These are phyloP conservation scores for Heterodera carotae DNA, from an alignment of 1,140 invertebrate species.

Conservation along the genomic window DNA sequence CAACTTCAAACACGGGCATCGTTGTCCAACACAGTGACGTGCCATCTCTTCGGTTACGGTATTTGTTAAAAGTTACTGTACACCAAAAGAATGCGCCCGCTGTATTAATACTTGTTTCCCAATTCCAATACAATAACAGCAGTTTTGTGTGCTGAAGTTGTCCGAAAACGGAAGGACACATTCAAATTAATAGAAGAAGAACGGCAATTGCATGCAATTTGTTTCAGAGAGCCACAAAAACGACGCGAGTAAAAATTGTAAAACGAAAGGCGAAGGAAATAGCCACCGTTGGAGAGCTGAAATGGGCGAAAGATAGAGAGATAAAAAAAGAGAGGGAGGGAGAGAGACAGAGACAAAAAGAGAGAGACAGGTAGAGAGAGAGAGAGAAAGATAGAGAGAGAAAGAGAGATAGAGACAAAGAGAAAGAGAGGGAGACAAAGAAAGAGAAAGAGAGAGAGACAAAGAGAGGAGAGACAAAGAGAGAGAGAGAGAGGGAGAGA, in stretches of 20 bases:
- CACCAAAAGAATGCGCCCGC: background rate
- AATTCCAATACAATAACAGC: conserved; percentile 16
- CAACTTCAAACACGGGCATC: background rate
- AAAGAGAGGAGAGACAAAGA: too few species aligned
- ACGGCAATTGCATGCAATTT: background rate
- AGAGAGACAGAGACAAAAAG: too few species aligned
- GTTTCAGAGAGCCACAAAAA: conserved; percentile 2
- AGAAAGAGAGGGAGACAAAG: too few species aligned
- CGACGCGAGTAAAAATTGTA: conserved; percentile 10
- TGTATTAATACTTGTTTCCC: background rate
- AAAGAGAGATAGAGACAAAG: too few species aligned
- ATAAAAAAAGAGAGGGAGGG: background rate
- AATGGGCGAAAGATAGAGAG: background rate
- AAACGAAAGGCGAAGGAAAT: conserved; percentile 13
- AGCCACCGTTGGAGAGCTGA: conserved; percentile 5
- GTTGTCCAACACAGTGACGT: conserved; percentile 11
- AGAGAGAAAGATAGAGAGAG: too few species aligned
- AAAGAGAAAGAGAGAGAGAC: too few species aligned
- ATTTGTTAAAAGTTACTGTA: background rate
- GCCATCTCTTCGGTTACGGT: background rate
- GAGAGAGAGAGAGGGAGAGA: too few species aligned
- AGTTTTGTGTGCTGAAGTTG: background rate
- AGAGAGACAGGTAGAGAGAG: too few species aligned
- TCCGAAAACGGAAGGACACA: background rate
- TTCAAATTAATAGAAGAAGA: conserved; percentile 6